phyloP scores from a whole-genome alignment of 2,888 invertebrate species.

The Hofmannophila pseudospretella region DNA sequence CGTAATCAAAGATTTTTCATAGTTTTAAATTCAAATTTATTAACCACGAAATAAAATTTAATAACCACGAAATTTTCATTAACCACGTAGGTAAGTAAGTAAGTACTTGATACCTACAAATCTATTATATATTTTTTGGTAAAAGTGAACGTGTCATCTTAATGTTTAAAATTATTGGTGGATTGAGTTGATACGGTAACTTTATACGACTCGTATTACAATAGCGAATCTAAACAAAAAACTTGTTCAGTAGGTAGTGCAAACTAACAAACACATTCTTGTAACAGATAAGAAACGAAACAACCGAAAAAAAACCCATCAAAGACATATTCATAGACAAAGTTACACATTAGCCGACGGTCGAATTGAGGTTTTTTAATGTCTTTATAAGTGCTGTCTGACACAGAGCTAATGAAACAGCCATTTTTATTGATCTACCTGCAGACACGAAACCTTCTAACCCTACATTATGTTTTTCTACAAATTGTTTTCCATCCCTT shows the following conservation, averaged over 20 bases:
- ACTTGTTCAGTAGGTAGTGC: constrained; percentile 9
- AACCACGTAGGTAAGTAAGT: too few relatives aligned
- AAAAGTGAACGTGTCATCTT: too few relatives aligned
- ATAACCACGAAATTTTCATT: too few relatives aligned
- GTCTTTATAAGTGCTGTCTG: constrained; percentile 75
- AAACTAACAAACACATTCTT: constrained; percentile 11
- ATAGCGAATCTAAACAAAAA: constrained; percentile 6
- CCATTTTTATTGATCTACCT: constrained; percentile 74
- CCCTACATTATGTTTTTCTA: constrained; percentile 70
- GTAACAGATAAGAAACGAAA: constrained; percentile 29
- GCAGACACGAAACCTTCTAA: constrained; percentile 65
- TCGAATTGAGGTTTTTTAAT: constrained; percentile 58
- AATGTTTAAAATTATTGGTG: too few relatives aligned
- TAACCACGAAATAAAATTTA: too few relatives aligned
- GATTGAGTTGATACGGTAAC: too few relatives aligned
- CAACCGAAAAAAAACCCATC: constrained; percentile 24
- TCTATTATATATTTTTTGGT: too few relatives aligned
- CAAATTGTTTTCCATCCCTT: constrained; percentile 52
- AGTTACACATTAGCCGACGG: constrained; percentile 36
- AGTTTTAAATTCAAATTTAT: too few relatives aligned
- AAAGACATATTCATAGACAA: constrained; percentile 22
- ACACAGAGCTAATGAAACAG: constrained; percentile 69
- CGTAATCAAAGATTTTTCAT: too few relatives aligned
- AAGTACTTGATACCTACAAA: too few relatives aligned
- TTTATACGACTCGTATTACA: too few relatives aligned